Evolutionary conservation across 2,888 invertebrate species (phyloP), one percentile per base, ranked within the genome.

Genomic region (Elmis aenea): DNA sequence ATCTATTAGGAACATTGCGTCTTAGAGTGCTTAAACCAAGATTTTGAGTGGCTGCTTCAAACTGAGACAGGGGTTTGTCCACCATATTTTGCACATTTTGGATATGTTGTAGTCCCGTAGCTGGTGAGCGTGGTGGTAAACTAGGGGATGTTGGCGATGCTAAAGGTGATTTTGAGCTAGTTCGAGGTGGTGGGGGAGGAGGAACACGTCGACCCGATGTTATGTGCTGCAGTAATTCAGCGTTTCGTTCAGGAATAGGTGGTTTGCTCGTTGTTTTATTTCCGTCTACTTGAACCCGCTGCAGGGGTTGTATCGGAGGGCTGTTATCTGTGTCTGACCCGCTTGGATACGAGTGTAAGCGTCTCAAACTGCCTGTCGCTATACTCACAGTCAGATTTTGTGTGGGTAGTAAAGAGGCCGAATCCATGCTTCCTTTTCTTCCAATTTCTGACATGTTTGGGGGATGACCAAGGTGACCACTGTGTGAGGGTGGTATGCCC

Each of bases 161-260:
- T 54, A 90, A 71, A 1, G 91, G 91, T 10, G 90, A 89, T 58
- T 88, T 83, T 28, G 89, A 89, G 52, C 88, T 87, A 50, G 90
- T 90, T 50, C 91, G 77, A n/a, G 91, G 91, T 14, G 91, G 91
- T 15, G 92, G 88, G n/a, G 88, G 91, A 10, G 91, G 92, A 4
- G 91, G 91, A 25, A 87, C 81, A 33, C 87, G 77, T 55, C 85
- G 79, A 38, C 80, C 78, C 9, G 76, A 76, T 20, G 57, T 58
- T 25, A 83, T 79, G 62, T 85, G 70, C 38, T 83, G 82, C 38
- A 85, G 72, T 41, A 87, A 70, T 61, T 88, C 87, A 21, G 83
- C 79, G 59, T 86, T 86, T 13, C 88, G 75, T 68, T 88, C 86
- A 34, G 88, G 87, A 39, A 88, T 79, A 23, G 89, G 88, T 31